Percentiles rank a stretch among this genome's conserved stretches.
Conservation (phyloP, 2,797 vertebrate genomes). For the Sparus aurata region DNA sequence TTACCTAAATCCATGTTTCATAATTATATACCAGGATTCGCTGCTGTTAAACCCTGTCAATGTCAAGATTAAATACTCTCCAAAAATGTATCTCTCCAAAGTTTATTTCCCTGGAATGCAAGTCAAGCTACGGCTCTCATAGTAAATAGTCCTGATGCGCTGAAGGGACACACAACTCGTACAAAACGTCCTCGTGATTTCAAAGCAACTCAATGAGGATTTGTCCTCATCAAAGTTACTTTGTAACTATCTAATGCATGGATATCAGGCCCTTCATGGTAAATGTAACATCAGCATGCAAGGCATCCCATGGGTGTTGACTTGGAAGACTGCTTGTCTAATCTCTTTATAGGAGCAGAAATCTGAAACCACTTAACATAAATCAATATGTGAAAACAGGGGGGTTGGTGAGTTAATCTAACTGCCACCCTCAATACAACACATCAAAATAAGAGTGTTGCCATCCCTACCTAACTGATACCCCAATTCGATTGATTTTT, state of each 20-base stretch:
- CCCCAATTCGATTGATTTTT: neutral
- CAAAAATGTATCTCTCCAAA: neutral
- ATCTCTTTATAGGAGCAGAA: neutral
- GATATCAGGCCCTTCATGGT: constrained; percentile 10
- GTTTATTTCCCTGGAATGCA: neutral
- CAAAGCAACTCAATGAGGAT: neutral
- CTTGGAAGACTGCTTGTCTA: neutral
- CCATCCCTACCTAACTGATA: neutral
- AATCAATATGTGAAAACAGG: neutral
- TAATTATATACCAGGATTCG: constrained; percentile 8
- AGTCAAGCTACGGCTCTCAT: neutral
- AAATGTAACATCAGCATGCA: constrained; percentile 23
- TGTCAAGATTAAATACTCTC: neutral
- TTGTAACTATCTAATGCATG: constrained; percentile 8
- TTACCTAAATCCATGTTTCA: neutral
- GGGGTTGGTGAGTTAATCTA: neutral
- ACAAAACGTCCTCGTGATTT: neutral
- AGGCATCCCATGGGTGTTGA: neutral
- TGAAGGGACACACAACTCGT: neutral
- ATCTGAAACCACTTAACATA: constrained; percentile 11
- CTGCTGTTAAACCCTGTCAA: neutral
- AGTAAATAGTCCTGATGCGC: neutral
- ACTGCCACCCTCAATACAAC: neutral
- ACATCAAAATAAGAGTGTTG: neutral
- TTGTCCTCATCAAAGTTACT: neutral